Base-by-base conservation (phyloP, 2,888 invertebrate genomes). In the Drosophila seclusa region DNA sequence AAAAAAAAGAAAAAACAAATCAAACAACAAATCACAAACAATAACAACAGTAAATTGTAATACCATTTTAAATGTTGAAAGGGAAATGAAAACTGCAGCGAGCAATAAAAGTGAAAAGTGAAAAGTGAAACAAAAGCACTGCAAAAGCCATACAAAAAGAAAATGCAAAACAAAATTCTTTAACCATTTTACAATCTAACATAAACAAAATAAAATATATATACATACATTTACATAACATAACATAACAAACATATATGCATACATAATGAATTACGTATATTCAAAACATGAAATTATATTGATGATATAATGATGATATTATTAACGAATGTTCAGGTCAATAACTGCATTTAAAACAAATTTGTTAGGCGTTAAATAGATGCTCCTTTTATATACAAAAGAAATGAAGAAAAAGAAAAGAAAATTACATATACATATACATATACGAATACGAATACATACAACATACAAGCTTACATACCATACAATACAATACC, bases 301-400 rank as follows among this genome's bases (percentile, higher is more conserved):
- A 29, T 29, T 29, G 38, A 40, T 55, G n/a, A 40, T 45, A 71
- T 66, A 68, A 69, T 62, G 58, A 68, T 67, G 62, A 66, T 71
- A 77, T 80, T 65, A 78, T 80, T 78, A 78, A 77, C 63, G 61
- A 87, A 81, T 87, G 87, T 91, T 90, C 90, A 90, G 91, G 90
- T 90, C 91, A 90, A 90, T 77, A 91, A 91, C 78, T 91, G 90
- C 90, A 90, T 90, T 90, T 90, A 90, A 82, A 69, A 57, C 45
- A 67, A 71, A 71, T 68, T 87, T 78, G 78, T 78, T 84, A 82
- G 89, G 69, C 88, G 75, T 79, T 89, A 74, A 78, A 73, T 55
- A 77, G 78, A 76, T 78, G 74, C 73, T 86, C 69, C 77, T 79
- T 82, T 83, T 82, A 74, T 79, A 73, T 67, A 73, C 53, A 68